A percentile compares a stretch with the other conserved stretches of the same genome.
phyloP scores from a whole-genome alignment of 2,113 vertebrate species.

The Eupsittula cactorum region DNA sequence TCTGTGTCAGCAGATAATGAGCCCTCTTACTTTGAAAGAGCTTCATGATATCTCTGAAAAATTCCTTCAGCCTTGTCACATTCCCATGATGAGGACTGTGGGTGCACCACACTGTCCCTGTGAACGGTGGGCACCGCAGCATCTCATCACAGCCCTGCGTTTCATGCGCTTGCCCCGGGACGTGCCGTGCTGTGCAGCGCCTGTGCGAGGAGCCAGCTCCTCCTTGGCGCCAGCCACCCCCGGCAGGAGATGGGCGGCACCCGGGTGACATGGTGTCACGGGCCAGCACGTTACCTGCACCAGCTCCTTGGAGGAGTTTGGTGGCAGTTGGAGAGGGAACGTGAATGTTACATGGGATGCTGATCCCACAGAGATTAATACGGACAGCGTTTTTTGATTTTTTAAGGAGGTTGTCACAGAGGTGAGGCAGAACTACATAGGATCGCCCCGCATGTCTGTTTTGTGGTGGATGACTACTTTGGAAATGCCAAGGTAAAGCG shows the following conservation, averaged over 20 bases:
- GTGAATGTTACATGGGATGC: rapidly evolving
- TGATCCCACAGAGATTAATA: neutral
- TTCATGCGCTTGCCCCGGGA: rapidly evolving
- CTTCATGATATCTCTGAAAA: neutral
- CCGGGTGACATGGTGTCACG: rapidly evolving
- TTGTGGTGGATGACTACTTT: neutral
- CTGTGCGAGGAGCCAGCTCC: neutral
- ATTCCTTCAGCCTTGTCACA: neutral
- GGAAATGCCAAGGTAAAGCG: neutral
- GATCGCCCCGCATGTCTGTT: rapidly evolving
- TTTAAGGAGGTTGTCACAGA: neutral
- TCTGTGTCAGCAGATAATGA: neutral
- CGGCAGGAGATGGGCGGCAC: neutral
- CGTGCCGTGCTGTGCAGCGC: rapidly evolving
- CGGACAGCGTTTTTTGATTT: neutral
- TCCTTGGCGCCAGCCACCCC: neutral
- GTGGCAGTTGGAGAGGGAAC: neutral
- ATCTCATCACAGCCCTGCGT: rapidly evolving
- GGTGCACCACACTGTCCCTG: neutral
- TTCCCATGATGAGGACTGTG: rapidly evolving
- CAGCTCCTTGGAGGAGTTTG: rapidly evolving
- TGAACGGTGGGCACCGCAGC: rapidly evolving
- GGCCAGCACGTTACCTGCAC: rapidly evolving
- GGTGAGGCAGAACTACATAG: neutral
- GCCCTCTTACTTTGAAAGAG: neutral